Base-by-base conservation (phyloP, 23 tunicate species). In the Styela clava region DNA sequence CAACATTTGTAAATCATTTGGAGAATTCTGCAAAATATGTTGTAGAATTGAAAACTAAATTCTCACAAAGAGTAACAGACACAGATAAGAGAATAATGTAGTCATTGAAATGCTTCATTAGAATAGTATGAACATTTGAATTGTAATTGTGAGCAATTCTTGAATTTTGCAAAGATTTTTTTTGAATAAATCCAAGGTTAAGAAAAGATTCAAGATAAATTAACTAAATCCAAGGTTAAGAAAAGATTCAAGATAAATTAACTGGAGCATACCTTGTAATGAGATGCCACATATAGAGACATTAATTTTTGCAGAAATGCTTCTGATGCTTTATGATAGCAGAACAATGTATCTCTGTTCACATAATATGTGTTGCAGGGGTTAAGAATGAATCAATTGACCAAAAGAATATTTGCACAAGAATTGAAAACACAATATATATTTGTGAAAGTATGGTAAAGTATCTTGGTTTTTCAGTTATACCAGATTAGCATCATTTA, bases 241-340 rank as follows among this genome's bases (percentile, higher is more conserved):
- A n/a, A n/a, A n/a, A n/a, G n/a, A n/a, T n/a, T n/a, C n/a, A n/a
- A n/a, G n/a, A n/a, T n/a, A n/a, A n/a, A n/a, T n/a, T n/a, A n/a
- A n/a, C n/a, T n/a, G n/a, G n/a, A n/a, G 69, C 86, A 3, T 52
- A 92, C 97, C 86, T 95, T 95, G 72, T 95, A 95, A 71, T 95
- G 99, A 1, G 97, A 91, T 33, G 99, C 86, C 26, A 95, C 99
- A 74, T 86, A 95, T 12, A 95, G 82, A 2, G 96, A 84, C 99
- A 95, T 95, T 36, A 95, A 35, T 18, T 81, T 72, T 35, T 86
- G 88, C 61, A 95, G 82, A 64, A 95, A 95, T n/a, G 83, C 78
- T 69, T 95, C 99, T 12, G 96, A 90, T 9, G 89, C 95, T 76
- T 90, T 87, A 81, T 90, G 95, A 74, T 87, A 87, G 63, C 93